A percentile compares a stretch with the other conserved stretches of the same genome.
Evolutionary conservation across 2,113 vertebrate genomes (phyloP).

Genomic region (Zonotrichia leucophrys): DNA sequence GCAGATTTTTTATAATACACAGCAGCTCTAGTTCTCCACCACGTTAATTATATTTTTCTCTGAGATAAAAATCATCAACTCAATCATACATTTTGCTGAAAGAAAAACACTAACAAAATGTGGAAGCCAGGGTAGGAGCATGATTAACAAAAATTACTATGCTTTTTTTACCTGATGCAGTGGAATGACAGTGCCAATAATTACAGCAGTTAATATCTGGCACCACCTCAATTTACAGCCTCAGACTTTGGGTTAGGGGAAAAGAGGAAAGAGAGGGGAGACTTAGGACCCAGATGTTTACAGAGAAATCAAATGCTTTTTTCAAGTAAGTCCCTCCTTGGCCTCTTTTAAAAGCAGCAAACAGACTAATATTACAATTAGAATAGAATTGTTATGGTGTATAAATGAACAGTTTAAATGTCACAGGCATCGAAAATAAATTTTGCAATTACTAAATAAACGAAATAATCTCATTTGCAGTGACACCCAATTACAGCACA

Average conservation of each 20-base stretch:
- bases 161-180: background rate
- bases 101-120: background rate
- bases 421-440: conserved; percentile 60
- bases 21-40: background rate
- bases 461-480: conserved; percentile 70
- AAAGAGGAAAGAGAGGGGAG: background rate
- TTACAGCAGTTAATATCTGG: background rate
- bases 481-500: conserved; percentile 63
- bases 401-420: conserved; percentile 71
- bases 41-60: background rate
- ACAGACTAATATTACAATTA: conserved; percentile 48
- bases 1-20: background rate
- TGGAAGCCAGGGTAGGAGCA: background rate
- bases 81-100: background rate
- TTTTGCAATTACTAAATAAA: conserved; percentile 72
- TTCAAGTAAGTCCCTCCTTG: conserved; percentile 56
- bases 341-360: conserved; percentile 65
- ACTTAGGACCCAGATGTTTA: background rate
- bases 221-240: background rate
- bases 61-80: background rate
- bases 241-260: background rate
- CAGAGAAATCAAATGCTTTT: conserved; percentile 48
- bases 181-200: background rate
- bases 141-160: background rate
- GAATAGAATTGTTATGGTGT: conserved; percentile 29